These are phyloP conservation scores for Bradypodion pumilum DNA, from an alignment of 2,797 vertebrate species.

Conservation along the genomic window DNA sequence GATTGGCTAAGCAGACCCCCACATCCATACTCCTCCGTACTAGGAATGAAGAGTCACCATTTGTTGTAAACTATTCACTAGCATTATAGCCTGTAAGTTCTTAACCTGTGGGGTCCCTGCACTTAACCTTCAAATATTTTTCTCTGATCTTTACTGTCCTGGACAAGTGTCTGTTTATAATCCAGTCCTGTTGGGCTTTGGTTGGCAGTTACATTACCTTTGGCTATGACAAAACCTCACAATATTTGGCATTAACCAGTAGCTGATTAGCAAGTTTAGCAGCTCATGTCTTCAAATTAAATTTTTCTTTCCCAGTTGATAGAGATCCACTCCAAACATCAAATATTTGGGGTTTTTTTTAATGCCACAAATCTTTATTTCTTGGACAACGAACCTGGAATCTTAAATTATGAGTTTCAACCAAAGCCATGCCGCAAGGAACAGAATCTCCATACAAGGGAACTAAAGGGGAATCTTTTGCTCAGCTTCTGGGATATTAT, in stretches of 20 bases:
- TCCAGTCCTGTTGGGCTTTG: conserved; percentile 4
- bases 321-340: conserved; percentile 46
- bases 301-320: conserved; percentile 18
- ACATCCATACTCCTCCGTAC: not conserved
- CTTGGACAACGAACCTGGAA: conserved; percentile 43
- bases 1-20: not conserved
- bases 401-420: conserved; percentile 48
- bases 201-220: not conserved
- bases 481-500: not conserved
- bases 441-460: conserved; percentile 23
- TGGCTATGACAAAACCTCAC: conserved; percentile 26
- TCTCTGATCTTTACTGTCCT: not conserved
- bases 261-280: conserved; percentile 40
- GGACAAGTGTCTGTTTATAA: not conserved
- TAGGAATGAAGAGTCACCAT: not conserved
- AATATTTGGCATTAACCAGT: conserved; percentile 31
- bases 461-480: conserved; percentile 13
- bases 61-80: not conserved
- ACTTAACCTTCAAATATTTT: not conserved
- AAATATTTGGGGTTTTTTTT: not conserved
- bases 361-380: conserved; percentile 25
- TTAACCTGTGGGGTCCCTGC: not conserved
- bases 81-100: not conserved
- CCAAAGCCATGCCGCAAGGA: conserved; percentile 39
- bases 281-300: conserved; percentile 15